phyloP scores from a whole-genome alignment of 2,797 vertebrate genomes.

The Danio aesculapii region DNA sequence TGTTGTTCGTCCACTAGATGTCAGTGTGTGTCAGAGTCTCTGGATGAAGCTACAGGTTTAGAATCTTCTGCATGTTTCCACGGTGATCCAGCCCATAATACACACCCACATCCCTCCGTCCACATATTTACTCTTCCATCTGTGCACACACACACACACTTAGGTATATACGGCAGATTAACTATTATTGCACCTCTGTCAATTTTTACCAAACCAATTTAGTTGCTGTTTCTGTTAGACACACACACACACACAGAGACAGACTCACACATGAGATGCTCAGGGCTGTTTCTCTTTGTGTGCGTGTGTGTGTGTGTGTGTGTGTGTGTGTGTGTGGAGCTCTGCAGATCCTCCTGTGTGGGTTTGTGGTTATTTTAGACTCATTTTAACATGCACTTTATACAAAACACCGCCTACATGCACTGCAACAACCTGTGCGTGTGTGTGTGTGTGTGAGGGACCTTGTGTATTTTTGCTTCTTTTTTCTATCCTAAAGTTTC shows the following conservation, averaged over 20 bases:
- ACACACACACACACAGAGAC: slow-evolving; percentile 17
- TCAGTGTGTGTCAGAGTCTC: slow-evolving; percentile 35
- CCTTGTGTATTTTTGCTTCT: not conserved
- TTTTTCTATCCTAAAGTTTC: too few species aligned
- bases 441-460: not conserved
- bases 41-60: not conserved
- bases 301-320: too few species aligned
- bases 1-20: slow-evolving; percentile 50
- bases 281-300: too few species aligned
- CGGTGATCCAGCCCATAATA: slow-evolving; percentile 35
- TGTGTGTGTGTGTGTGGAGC: not conserved
- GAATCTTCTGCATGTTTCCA: slow-evolving; percentile 15
- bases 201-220: slow-evolving; percentile 19
- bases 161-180: slow-evolving; percentile 25
- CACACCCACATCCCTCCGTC: not conserved
- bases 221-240: slow-evolving; percentile 6
- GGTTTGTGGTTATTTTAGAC: slow-evolving; percentile 14
- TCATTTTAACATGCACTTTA: slow-evolving; percentile 2
- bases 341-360: slow-evolving; percentile 18
- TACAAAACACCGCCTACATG: slow-evolving; percentile 1
- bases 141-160: not conserved
- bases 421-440: not conserved
- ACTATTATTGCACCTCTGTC: slow-evolving; percentile 10
- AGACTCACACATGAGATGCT: not conserved
- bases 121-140: not conserved